Conservation (phyloP, 1,140 invertebrate genomes). For the Meteorus sp. region DNA sequence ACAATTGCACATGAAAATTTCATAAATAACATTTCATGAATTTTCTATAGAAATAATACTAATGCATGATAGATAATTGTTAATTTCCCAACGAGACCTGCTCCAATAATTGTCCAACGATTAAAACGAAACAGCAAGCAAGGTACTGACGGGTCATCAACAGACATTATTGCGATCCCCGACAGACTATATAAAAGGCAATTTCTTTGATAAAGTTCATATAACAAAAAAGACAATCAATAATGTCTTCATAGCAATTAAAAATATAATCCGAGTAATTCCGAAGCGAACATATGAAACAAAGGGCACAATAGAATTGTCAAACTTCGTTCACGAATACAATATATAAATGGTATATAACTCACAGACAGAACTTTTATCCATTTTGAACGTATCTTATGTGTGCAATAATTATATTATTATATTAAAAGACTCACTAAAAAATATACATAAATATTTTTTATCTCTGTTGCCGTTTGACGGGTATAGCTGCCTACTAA, state of each 20-base stretch:
- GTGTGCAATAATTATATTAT: slow-evolving; percentile 34
- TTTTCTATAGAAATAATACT: not conserved
- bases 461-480: slow-evolving; percentile 35
- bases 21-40: not conserved
- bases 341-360: not conserved
- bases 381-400: slow-evolving; percentile 32
- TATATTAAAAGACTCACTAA: slow-evolving; percentile 48
- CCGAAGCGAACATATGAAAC: not conserved
- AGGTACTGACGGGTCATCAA: slow-evolving; percentile 3
- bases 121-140: not conserved
- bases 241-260: not conserved
- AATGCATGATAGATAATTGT: not conserved
- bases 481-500: slow-evolving; percentile 46
- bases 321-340: too few species aligned
- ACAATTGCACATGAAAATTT: not conserved
- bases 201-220: not conserved
- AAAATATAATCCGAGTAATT: not conserved
- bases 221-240: not conserved
- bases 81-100: slow-evolving; percentile 3
- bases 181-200: not conserved
- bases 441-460: slow-evolving; percentile 46
- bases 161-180: not conserved
- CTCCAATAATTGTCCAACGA: slow-evolving; percentile 11
- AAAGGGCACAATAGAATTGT: not conserved
- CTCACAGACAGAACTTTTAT: not conserved